Conservation (phyloP, 2,113 vertebrate species). For the Todiramphus saurophagus region DNA sequence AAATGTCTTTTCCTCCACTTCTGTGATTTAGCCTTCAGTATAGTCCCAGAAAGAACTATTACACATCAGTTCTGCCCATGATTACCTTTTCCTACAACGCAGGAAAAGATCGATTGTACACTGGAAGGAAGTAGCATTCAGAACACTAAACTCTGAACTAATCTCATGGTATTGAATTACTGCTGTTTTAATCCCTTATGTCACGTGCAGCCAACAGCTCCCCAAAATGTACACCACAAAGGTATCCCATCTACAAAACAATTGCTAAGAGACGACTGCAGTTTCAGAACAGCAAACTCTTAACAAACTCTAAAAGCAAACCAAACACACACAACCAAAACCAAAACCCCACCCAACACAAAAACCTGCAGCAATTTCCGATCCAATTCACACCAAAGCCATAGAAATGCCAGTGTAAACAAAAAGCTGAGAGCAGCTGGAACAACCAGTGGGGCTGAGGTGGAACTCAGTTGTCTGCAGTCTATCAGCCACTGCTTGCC, state of each 20-base stretch:
- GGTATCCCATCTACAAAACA: neutral
- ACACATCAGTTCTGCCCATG: neutral
- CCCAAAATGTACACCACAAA: neutral
- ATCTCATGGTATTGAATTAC: neutral
- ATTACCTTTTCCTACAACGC: neutral
- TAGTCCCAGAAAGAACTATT: neutral
- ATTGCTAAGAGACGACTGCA: neutral
- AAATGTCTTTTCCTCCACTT: neutral
- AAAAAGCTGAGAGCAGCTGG: neutral
- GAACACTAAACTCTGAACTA: neutral
- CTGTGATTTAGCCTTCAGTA: neutral
- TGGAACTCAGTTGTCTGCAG: neutral
- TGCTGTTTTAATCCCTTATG: neutral
- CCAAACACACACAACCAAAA: rapidly evolving
- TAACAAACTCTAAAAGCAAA: neutral
- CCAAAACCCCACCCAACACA: neutral
- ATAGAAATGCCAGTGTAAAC: neutral
- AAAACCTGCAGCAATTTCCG: neutral
- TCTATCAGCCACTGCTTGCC: neutral
- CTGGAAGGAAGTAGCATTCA: neutral
- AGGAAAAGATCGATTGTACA: neutral
- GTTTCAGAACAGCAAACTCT: neutral
- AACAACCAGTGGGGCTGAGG: neutral
- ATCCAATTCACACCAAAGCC: neutral
- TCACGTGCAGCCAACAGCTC: neutral